Conservation (phyloP, 2,888 invertebrate species). For the Hyppa rectilinea region DNA sequence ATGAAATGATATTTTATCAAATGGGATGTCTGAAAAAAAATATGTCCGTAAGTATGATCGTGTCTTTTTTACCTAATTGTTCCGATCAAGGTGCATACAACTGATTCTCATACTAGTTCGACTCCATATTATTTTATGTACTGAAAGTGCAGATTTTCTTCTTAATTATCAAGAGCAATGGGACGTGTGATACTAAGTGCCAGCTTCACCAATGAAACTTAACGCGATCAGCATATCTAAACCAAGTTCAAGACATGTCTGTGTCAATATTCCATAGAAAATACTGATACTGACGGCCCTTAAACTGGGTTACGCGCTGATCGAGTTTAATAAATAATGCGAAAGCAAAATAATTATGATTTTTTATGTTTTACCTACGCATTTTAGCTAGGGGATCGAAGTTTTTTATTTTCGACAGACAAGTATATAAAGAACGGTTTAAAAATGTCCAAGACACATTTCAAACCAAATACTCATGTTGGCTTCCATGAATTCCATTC, state of each 20-base stretch:
- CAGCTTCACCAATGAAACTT: too few species aligned
- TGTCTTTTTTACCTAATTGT: too few species aligned
- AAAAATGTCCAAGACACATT: background rate
- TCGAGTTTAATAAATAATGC: too few species aligned
- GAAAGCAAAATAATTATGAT: background rate
- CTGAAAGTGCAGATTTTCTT: background rate
- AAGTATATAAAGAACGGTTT: background rate
- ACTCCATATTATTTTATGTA: background rate
- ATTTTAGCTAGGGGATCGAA: background rate
- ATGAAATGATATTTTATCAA: too few species aligned
- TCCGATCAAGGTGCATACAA: background rate
- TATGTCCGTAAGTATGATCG: too few species aligned
- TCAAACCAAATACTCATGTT: conserved; percentile 4
- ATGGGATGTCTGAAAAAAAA: too few species aligned
- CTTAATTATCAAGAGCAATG: background rate
- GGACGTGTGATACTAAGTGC: too few species aligned
- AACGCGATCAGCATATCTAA: too few species aligned
- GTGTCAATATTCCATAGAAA: too few species aligned
- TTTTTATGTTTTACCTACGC: background rate
- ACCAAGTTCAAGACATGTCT: too few species aligned
- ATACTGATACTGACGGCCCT: too few species aligned
- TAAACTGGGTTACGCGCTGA: too few species aligned
- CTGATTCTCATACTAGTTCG: background rate
- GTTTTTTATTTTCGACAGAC: background rate
- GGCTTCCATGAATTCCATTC: conserved; percentile 28